These are phyloP conservation scores for Drosophila meridiana DNA, from an alignment of 2,888 invertebrate genomes.

Conservation along the genomic window DNA sequence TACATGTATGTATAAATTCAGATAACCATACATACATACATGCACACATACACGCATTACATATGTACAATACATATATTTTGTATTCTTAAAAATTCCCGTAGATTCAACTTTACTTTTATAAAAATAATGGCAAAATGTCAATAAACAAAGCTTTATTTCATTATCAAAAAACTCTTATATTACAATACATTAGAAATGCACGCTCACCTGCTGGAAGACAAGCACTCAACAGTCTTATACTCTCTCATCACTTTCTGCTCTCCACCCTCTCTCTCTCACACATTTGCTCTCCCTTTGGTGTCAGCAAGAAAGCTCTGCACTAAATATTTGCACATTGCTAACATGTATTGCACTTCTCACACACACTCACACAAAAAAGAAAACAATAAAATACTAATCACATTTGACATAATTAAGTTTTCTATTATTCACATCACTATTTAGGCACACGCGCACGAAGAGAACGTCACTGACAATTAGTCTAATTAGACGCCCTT, in stretches of 20 bases:
- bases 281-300: background rate
- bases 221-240: background rate
- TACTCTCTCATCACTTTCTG: background rate
- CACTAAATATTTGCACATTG: background rate
- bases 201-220: background rate
- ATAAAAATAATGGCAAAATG: background rate
- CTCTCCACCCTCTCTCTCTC: background rate
- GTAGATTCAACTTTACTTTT: background rate
- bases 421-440: background rate
- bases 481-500: background rate
- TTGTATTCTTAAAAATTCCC: background rate
- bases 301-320: background rate
- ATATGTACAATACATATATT: no score
- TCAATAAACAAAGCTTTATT: background rate
- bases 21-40: background rate
- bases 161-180: background rate
- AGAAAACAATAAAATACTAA: background rate
- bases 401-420: background rate
- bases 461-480: no score
- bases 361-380: background rate
- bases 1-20: background rate
- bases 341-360: background rate
- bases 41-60: background rate
- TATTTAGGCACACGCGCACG: background rate
- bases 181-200: background rate